A percentile compares a stretch with the other conserved stretches of the same genome.
These are phyloP conservation scores for Netelia inedita DNA, from an alignment of 2,888 invertebrate species.

Conservation along the genomic window DNA sequence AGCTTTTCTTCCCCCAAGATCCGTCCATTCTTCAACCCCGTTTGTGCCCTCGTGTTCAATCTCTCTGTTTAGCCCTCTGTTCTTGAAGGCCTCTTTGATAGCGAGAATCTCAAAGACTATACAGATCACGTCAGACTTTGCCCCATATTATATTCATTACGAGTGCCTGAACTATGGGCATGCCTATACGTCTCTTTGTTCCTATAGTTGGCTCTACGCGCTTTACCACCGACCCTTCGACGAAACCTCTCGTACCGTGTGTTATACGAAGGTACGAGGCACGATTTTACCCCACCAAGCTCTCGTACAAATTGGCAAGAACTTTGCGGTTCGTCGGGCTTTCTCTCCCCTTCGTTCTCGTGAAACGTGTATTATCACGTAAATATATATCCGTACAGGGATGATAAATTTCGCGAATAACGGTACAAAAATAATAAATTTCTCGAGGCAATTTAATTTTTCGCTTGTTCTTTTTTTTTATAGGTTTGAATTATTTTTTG, in stretches of 20 bases:
- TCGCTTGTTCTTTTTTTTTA: too few species aligned
- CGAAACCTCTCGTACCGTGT: too few species aligned
- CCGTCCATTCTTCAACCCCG: background rate
- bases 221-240: too few species aligned
- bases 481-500: too few species aligned
- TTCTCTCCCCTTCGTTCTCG: background rate
- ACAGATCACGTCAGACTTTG: constrained; percentile 23
- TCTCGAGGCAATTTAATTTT: too few species aligned
- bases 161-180: constrained; percentile 11
- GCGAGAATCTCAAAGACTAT: constrained; percentile 29
- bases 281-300: too few species aligned
- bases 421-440: too few species aligned
- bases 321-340: constrained; percentile 5
- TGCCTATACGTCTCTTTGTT: background rate
- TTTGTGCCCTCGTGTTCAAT: background rate
- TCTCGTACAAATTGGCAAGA: constrained; percentile 3
- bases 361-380: background rate
- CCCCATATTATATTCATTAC: constrained; percentile 29
- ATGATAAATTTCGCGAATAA: too few species aligned
- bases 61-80: constrained; percentile 12
- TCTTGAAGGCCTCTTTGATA: constrained; percentile 32
- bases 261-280: too few species aligned
- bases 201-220: background rate
- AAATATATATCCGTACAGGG: too few species aligned
- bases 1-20: background rate